Conservation (phyloP, 2,888 invertebrate species). For the Microplitis manilae region DNA sequence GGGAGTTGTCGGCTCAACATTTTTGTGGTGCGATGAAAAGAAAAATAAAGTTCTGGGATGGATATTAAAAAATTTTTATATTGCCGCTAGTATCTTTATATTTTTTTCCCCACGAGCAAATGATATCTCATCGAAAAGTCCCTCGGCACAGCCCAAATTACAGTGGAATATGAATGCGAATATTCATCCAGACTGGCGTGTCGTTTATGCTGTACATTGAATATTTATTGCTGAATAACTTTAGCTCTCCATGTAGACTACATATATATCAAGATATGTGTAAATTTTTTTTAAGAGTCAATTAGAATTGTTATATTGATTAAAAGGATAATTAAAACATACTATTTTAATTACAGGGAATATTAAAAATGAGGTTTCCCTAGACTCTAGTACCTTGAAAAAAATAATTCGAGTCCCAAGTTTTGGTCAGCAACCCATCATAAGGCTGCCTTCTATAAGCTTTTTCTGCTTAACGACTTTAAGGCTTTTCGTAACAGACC, state of each 20-base stretch:
- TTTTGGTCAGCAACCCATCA: no score
- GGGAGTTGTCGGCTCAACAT: no score
- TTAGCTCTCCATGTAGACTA: constrained; percentile 4
- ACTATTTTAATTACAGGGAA: no score
- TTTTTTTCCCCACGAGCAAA: constrained; percentile 38
- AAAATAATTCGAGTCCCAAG: no score
- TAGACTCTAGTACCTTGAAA: no score
- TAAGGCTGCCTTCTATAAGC: no score
- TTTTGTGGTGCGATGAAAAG: neutral
- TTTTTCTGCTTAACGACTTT: no score
- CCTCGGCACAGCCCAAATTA: constrained; percentile 39
- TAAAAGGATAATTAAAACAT: no score
- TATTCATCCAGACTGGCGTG: constrained; percentile 47
- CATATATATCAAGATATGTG: neutral
- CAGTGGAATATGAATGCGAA: constrained; percentile 48
- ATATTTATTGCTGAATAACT: constrained; percentile 43
- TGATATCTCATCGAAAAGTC: constrained; percentile 31
- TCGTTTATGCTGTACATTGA: constrained; percentile 43
- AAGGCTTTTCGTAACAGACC: no score
- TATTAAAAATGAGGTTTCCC: no score
- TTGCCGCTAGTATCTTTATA: constrained; percentile 14
- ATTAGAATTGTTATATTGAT: no score
- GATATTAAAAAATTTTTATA: constrained; percentile 19
- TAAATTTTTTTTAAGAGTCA: no score
- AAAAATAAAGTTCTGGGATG: neutral